Base-by-base conservation (phyloP, 2,888 invertebrate species). In the Cantharis rufa region DNA sequence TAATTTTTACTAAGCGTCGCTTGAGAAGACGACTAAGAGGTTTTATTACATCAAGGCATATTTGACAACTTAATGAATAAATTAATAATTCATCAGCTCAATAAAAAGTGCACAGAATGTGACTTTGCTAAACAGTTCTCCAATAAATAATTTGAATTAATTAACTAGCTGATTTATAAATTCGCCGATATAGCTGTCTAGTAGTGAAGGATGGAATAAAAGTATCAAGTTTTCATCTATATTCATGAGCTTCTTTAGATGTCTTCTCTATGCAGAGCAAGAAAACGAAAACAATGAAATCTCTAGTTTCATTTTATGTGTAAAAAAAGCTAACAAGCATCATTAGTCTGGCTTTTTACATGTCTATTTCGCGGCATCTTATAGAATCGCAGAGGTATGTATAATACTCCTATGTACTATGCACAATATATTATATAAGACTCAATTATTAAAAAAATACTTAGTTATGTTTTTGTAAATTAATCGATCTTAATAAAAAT, bases 231-330 rank as follows among this genome's bases (percentile, higher is more conserved):
- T 73, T 76, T 76, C 76, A 76, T 76, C 76, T 76, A 76, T 76
- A 76, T 76, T 76, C 76, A 76, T 76, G 72, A 76, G 72, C 70
- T 66, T 76, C 76, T 76, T 76, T 21, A 62, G 71, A 62, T 62
- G 76, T 76, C 76, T 68, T 72, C 63, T 64, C 64, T 76, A 72
- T 76, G 69, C 76, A 66, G 24, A 72, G 70, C 76, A 63, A 62
- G 72, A 15, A 66, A 66, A 66, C 64, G 64, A 24, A 66, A 66
- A 24, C 64, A 64, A 69, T 48, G 69, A 69, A 72, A 69, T 69
- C 64, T 63, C 63, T 70, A 76, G 72, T 76, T 72, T 72, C 48
- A 76, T 76, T 72, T 64, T 16, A 28, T 21, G 64, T 72, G 64
- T 72, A 76, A 66, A 66, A 21, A 76, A 72, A 76, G 69, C 72